These are phyloP conservation scores for Caenorhabditis brenneri DNA, from an alignment of 1,140 invertebrate genomes.

Conservation along the genomic window DNA sequence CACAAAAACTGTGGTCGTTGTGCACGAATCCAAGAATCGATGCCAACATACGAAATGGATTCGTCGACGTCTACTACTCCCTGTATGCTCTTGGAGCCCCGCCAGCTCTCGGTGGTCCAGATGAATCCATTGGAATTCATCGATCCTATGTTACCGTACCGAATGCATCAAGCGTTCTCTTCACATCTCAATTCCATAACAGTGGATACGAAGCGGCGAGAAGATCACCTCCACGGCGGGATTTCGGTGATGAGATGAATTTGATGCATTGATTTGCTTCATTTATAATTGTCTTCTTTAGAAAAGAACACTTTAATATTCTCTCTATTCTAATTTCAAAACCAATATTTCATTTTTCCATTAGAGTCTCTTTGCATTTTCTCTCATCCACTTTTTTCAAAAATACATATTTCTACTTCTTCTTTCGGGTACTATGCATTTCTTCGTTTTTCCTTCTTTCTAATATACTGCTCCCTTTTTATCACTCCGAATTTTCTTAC, in stretches of 20 bases:
- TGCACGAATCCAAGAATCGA: slow-evolving; percentile 16
- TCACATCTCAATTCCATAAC: slow-evolving; percentile 1
- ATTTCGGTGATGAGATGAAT: slow-evolving; percentile 13
- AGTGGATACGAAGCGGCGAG: slow-evolving; percentile 10
- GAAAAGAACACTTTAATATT: no score
- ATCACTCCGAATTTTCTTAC: neutral
- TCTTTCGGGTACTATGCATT: neutral
- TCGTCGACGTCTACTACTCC: slow-evolving; percentile 45
- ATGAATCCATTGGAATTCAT: neutral
- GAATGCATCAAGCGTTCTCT: neutral
- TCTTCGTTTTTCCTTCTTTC: neutral
- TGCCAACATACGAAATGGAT: neutral
- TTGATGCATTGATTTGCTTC: neutral
- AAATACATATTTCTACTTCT: neutral
- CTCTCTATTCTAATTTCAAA: no score
- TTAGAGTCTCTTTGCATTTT: neutral
- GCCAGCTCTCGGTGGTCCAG: neutral
- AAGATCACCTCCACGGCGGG: neutral
- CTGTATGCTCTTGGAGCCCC: slow-evolving; percentile 40
- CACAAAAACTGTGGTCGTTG: slow-evolving; percentile 38
- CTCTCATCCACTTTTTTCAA: neutral
- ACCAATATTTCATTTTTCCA: neutral
- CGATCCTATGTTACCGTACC: neutral
- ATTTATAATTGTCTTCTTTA: no score
- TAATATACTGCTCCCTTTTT: neutral